A percentile compares a stretch with the other conserved stretches of the same genome.
These are phyloP conservation scores for Lathronympha strigana DNA, from an alignment of 2,888 invertebrate genomes.

Conservation along the genomic window DNA sequence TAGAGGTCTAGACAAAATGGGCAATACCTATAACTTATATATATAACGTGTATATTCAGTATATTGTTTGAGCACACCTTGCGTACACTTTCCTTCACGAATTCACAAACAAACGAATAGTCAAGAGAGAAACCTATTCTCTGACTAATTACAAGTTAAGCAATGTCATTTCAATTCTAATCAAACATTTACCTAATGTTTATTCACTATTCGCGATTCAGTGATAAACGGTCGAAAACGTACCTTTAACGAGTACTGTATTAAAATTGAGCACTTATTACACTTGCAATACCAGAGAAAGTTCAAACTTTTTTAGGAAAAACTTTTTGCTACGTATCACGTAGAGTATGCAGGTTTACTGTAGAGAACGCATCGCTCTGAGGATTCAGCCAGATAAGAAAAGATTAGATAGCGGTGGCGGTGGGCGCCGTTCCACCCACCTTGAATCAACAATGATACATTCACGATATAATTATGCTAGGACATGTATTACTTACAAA, in stretches of 20 bases:
- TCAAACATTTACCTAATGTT: slow-evolving; percentile 2
- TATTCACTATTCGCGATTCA: not conserved
- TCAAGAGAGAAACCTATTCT: slow-evolving; percentile 20
- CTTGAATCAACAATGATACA: slow-evolving; percentile 37
- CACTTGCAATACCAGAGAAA: slow-evolving; percentile 9
- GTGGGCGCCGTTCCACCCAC: slow-evolving; percentile 43
- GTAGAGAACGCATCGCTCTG: slow-evolving; percentile 42
- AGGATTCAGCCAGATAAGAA: slow-evolving; percentile 50
- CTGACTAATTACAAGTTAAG: slow-evolving; percentile 2
- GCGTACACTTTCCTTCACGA: not conserved
- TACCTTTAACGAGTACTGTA: slow-evolving; percentile 23
- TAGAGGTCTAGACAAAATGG: slow-evolving; percentile 4
- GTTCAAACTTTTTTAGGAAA: slow-evolving; percentile 3
- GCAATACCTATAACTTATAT: no score
- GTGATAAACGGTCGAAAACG: slow-evolving; percentile 6
- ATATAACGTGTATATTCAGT: no score
- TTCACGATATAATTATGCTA: slow-evolving; percentile 28
- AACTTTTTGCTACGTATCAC: not conserved
- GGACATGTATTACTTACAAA: not conserved
- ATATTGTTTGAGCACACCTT: slow-evolving; percentile 16
- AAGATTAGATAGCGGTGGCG: slow-evolving; percentile 56
- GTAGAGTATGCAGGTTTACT: slow-evolving; percentile 25
- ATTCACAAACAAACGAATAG: slow-evolving; percentile 3
- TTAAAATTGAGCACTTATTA: not conserved
- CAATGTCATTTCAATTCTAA: slow-evolving; percentile 11